phyloP scores from a whole-genome alignment of 2,888 invertebrate genomes.

The Andrena marginata region DNA sequence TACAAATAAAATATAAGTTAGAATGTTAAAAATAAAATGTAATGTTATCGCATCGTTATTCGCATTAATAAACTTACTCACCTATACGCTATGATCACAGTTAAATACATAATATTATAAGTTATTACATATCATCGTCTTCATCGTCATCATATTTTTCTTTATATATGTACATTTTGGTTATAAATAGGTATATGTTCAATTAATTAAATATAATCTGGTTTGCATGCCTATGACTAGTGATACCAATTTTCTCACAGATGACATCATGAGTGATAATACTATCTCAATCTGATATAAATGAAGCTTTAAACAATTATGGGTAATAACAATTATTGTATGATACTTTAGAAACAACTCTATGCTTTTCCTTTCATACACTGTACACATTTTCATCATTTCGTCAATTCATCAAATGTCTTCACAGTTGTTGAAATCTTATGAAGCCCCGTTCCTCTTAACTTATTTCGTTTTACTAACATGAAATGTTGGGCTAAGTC shows the following conservation, averaged over 20 bases:
- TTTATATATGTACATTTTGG: slow-evolving; percentile 81
- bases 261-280: slow-evolving; percentile 71
- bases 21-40: slow-evolving; percentile 66
- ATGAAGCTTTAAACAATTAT: slow-evolving; percentile 69
- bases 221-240: slow-evolving; percentile 83
- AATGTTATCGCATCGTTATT: slow-evolving; percentile 58
- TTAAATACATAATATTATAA: slow-evolving; percentile 83
- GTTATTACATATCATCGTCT: slow-evolving; percentile 77
- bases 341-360: slow-evolving; percentile 65
- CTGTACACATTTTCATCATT: slow-evolving; percentile 77
- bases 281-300: slow-evolving; percentile 66
- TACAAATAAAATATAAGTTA: slow-evolving; percentile 68
- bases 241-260: slow-evolving; percentile 62
- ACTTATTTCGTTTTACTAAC: slow-evolving; percentile 30
- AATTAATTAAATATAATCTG: slow-evolving; percentile 82
- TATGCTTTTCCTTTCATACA: slow-evolving; percentile 77
- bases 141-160: slow-evolving; percentile 69
- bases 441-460: slow-evolving; percentile 41
- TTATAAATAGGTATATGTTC: slow-evolving; percentile 81
- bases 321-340: slow-evolving; percentile 54
- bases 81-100: slow-evolving; percentile 84
- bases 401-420: slow-evolving; percentile 58
- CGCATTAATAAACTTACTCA: slow-evolving; percentile 79
- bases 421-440: slow-evolving; percentile 45
- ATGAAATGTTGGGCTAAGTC: slow-evolving; percentile 77